Conservation (phyloP, 2,797 vertebrate genomes). For the Hydrolagus colliei region DNA sequence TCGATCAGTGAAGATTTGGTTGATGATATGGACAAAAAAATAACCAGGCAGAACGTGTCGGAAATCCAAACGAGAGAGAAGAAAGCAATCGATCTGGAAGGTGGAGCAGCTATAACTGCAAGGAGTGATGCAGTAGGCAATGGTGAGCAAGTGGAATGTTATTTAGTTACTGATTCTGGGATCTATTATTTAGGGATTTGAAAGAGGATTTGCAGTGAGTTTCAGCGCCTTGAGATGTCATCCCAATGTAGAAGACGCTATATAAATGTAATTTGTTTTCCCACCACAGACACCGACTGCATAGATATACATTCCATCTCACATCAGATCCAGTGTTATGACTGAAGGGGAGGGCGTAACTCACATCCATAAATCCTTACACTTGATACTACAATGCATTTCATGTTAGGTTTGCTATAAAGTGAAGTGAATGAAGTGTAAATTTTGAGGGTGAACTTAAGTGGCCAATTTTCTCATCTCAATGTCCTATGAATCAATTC, state of each 20-base stretch:
- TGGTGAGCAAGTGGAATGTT: not conserved
- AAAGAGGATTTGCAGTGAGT: no score
- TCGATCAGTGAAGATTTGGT: not conserved
- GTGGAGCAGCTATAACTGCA: not conserved
- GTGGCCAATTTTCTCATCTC: conserved; percentile 40
- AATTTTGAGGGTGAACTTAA: not conserved
- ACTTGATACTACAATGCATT: no score
- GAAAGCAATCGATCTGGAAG: not conserved
- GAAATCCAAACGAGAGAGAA: not conserved
- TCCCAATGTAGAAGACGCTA: no score
- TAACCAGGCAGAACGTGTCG: not conserved
- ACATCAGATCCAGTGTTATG: no score
- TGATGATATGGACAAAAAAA: not conserved
- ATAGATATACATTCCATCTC: no score
- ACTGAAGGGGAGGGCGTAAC: no score
- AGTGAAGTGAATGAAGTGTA: no score
- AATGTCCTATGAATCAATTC: conserved; percentile 50
- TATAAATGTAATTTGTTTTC: no score
- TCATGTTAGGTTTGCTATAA: not conserved
- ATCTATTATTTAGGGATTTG: no score
- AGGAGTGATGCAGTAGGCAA: not conserved
- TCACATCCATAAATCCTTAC: no score
- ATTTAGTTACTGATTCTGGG: not conserved
- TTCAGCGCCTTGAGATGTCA: no score
- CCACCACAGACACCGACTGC: no score